phyloP scores from a whole-genome alignment of 1,140 invertebrate genomes.

The Mesaphorura yosii region DNA sequence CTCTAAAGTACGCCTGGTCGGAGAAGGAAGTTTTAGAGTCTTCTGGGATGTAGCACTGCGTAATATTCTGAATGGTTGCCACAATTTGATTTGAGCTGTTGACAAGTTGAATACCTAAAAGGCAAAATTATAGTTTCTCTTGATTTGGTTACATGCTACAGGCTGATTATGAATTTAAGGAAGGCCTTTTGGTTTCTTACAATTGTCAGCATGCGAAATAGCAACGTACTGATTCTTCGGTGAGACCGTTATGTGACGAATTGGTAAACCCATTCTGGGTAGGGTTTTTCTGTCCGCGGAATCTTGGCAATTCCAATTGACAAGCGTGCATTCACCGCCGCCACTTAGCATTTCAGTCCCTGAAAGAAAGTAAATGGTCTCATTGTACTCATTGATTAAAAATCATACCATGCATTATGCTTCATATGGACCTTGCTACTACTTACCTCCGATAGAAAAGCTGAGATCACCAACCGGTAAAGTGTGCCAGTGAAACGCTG shows the following conservation, averaged over 20 bases:
- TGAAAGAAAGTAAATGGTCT: slow-evolving; percentile 35
- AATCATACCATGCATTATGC: not conserved
- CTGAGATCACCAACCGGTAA: slow-evolving; percentile 54
- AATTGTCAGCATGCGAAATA: slow-evolving; percentile 60
- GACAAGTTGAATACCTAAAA: slow-evolving; percentile 53
- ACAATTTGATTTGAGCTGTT: slow-evolving; percentile 46
- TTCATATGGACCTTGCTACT: too few relatives aligned
- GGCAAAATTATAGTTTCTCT: slow-evolving; percentile 13
- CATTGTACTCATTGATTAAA: not conserved
- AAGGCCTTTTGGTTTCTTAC: too few relatives aligned
- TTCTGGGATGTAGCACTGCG: slow-evolving; percentile 41
- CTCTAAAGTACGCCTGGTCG: slow-evolving; percentile 43
- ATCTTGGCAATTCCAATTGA: slow-evolving; percentile 58
- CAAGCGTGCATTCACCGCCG: slow-evolving; percentile 63
- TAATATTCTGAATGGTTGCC: slow-evolving; percentile 55
- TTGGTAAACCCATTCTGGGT: slow-evolving; percentile 58
- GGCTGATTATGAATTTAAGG: too few relatives aligned
- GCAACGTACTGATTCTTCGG: slow-evolving; percentile 52
- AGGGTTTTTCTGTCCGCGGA: slow-evolving; percentile 49
- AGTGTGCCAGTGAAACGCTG: slow-evolving; percentile 67
- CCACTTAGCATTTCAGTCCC: slow-evolving; percentile 59
- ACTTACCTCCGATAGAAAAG: slow-evolving; percentile 53
- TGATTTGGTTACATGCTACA: too few relatives aligned
- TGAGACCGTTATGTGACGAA: slow-evolving; percentile 54
- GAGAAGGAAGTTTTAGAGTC: slow-evolving; percentile 4